Evolutionary conservation across 1,140 invertebrate genomes (phyloP).

Genomic region (Drosophila biarmipes): DNA sequence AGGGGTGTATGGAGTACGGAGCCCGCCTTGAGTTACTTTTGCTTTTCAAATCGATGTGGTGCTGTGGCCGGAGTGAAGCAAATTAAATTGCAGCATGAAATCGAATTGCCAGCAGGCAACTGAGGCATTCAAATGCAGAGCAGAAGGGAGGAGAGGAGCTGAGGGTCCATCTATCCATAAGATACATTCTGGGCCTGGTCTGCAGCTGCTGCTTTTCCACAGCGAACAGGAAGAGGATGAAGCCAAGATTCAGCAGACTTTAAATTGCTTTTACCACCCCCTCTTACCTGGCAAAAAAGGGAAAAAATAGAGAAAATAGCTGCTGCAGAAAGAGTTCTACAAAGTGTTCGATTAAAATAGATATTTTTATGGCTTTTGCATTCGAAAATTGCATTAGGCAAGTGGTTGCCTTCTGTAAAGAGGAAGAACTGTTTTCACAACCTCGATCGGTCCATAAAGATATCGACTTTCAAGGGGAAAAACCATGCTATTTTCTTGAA

Average conservation of each 20-base stretch:
- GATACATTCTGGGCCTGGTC: slow-evolving; percentile 24
- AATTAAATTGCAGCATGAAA: slow-evolving; percentile 68
- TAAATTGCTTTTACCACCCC: slow-evolving; percentile 49
- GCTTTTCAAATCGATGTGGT: slow-evolving; percentile 47
- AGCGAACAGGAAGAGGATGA: slow-evolving; percentile 31
- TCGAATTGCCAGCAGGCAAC: slow-evolving; percentile 62
- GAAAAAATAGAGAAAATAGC: slow-evolving; percentile 11
- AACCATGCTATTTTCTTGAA: background rate
- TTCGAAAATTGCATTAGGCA: slow-evolving; percentile 56
- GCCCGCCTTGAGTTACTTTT: slow-evolving; percentile 40
- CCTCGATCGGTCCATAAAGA: slow-evolving; percentile 26
- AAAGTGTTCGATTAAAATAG: slow-evolving; percentile 63
- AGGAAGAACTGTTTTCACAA: slow-evolving; percentile 33
- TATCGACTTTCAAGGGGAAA: background rate
- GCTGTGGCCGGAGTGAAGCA: slow-evolving; percentile 38
- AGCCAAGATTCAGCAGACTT: slow-evolving; percentile 44
- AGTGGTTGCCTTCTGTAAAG: slow-evolving; percentile 19
- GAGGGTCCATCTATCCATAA: slow-evolving; percentile 16
- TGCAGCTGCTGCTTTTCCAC: slow-evolving; percentile 21
- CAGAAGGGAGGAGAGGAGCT: background rate
- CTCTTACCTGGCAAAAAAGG: slow-evolving; percentile 21
- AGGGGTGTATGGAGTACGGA: background rate
- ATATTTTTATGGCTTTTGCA: slow-evolving; percentile 64
- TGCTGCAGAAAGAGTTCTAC: slow-evolving; percentile 20
- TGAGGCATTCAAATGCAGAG: slow-evolving; percentile 46